phyloP scores from a whole-genome alignment of 2,113 vertebrate species.

The Dromaius novaehollandiae region DNA sequence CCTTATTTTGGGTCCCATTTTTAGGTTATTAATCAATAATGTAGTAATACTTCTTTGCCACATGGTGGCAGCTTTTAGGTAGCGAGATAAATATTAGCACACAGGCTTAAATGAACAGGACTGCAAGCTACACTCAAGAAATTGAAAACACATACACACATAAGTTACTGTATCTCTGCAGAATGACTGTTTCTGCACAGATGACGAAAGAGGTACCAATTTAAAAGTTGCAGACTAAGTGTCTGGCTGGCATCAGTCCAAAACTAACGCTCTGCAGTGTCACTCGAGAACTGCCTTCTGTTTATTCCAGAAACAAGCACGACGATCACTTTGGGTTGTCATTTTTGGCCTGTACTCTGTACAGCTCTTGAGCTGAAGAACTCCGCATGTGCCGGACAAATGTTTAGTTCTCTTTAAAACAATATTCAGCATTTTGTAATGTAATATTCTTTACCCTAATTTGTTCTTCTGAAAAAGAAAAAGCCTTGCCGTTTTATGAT shows the following conservation, averaged over 20 bases:
- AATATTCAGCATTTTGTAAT: not conserved
- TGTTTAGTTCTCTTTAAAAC: not conserved
- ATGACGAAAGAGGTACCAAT: not conserved
- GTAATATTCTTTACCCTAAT: not conserved
- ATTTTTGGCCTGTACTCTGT: not conserved
- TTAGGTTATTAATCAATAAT: not conserved
- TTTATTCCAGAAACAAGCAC: not conserved
- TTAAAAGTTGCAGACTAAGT: not conserved
- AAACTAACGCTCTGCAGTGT: accelerated
- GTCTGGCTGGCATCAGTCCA: not conserved
- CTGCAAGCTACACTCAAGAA: not conserved
- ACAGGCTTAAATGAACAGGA: not conserved
- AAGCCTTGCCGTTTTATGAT: not conserved
- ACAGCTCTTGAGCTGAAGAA: not conserved
- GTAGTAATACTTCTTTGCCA: constrained; percentile 20
- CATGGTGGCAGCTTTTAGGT: constrained; percentile 62
- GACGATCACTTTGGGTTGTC: accelerated
- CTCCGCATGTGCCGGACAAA: not conserved
- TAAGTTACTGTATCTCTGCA: accelerated
- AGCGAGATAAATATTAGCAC: not conserved
- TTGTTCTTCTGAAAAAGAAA: not conserved
- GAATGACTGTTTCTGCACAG: not conserved
- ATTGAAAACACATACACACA: not conserved
- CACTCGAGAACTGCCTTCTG: not conserved
- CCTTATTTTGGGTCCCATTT: not conserved